Evolutionary conservation across 2,113 vertebrate species (phyloP).

Genomic region (Gracilinanus agilis): DNA sequence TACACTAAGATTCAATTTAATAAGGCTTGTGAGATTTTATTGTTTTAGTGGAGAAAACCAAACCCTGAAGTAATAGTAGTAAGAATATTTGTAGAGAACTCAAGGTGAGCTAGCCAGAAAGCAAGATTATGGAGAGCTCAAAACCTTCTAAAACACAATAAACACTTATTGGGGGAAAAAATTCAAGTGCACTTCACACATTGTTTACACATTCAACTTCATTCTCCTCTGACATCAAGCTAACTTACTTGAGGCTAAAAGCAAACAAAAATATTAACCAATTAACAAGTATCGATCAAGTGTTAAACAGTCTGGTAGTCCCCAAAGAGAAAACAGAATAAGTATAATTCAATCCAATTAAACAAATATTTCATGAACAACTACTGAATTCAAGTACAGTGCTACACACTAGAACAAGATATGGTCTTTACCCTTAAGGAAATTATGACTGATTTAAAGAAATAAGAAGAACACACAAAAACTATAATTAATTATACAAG

Average conservation of each 20-base stretch:
- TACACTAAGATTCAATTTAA: constrained; percentile 12
- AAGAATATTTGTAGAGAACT: constrained; percentile 37
- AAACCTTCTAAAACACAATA: not conserved
- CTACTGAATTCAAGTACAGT: not conserved
- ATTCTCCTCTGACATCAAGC: not conserved
- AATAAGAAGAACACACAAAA: not conserved
- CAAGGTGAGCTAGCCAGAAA: not conserved
- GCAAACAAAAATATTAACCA: not conserved
- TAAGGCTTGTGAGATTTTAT: not conserved
- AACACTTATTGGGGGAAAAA: constrained; percentile 15
- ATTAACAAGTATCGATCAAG: not conserved
- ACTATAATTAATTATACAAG: not conserved
- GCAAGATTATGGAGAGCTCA: not conserved
- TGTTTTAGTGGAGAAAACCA: constrained; percentile 11
- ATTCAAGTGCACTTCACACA: not conserved
- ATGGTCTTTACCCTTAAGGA: not conserved
- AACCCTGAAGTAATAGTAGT: not conserved
- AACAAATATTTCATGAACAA: not conserved
- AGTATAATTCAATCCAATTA: not conserved
- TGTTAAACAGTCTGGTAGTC: not conserved
- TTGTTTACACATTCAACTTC: not conserved
- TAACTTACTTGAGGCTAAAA: not conserved
- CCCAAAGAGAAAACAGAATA: not conserved
- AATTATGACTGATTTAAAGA: constrained; percentile 19
- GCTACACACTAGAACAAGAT: constrained; percentile 5